Evolutionary conservation across 2,888 invertebrate genomes (phyloP), one percentile per base, ranked within the genome.

Genomic region (Balanococcus diminutus): DNA sequence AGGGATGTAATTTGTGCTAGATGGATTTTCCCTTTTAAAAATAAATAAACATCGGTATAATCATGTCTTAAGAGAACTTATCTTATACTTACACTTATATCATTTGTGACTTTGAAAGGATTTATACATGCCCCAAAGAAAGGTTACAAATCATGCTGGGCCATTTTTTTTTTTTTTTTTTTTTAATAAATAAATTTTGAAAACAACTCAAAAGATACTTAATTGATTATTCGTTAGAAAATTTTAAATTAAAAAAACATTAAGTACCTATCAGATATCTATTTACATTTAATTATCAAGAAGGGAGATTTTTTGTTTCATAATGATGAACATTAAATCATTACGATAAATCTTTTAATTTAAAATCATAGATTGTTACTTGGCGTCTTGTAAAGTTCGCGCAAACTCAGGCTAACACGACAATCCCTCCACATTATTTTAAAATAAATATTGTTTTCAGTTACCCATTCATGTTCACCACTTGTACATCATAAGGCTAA

Each of bases 361-460:
- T 79, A 0, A 2, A 72, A n/a, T 28, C 46, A n/a, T 72, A 72
- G 72, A 72, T 79, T 19, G 75, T 79, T 79, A 19, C 75, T 79
- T 36, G 19, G 36, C 36, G 75, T 79, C 6, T 19, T 79, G 75
- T 79, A 19, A 32, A 36, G 36, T 36, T 36, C 75, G 75, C 75
- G 75, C 75, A 79, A 79, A 79, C 75, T 79, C 75, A 79, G 19
- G 19, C 32, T 36, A 32, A 79, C 75, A 36, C 75, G 75, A 36
- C 36, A 79, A 79, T 79, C 36, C 56, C 75, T 79, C 36, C 36
- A 28, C 36, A 79, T 79, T 19, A 79, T 79, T 79, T 79, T 79
- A 79, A 79, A 79, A 79, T 79, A 79, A 79, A 79, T 79, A 79
- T 79, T 79, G 75, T 79, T 79, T 79, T 79, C 75, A 79, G 75